Conservation (phyloP, 2,797 vertebrate species). For the Cygnus olor region DNA sequence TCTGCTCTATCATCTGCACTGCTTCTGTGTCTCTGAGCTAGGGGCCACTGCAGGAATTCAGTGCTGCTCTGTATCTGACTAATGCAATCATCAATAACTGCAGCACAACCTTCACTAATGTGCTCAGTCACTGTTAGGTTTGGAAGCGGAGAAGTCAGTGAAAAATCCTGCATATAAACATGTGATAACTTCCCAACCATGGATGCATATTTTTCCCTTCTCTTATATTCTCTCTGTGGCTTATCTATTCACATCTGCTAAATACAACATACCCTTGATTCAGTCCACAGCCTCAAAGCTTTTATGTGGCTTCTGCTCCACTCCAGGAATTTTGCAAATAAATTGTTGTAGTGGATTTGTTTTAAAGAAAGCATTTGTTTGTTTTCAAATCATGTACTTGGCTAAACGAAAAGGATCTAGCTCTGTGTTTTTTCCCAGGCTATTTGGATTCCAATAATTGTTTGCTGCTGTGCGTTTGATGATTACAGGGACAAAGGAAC, state of each 20-base stretch:
- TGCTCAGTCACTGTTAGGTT: not conserved
- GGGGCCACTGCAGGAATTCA: not conserved
- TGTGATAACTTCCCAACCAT: not conserved
- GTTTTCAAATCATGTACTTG: constrained; percentile 1
- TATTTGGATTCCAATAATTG: not conserved
- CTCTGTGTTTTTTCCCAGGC: not conserved
- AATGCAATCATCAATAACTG: not conserved
- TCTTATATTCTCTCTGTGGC: not conserved
- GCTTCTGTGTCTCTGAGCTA: not conserved
- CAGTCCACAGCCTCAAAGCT: not conserved
- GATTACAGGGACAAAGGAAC: not conserved
- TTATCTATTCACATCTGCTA: not conserved
- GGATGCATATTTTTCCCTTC: not conserved
- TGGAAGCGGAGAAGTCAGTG: not conserved
- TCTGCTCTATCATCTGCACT: rapidly evolving
- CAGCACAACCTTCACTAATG: not conserved
- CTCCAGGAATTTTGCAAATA: constrained; percentile 29
- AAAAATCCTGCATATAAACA: not conserved
- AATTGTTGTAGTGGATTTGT: not conserved
- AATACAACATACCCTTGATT: not conserved
- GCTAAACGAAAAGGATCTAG: not conserved
- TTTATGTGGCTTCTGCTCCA: constrained; percentile 22
- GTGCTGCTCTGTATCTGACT: not conserved
- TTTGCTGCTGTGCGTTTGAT: not conserved
- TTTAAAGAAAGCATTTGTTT: constrained; percentile 35